Evolutionary conservation across 92 coral and sea anemone species (phyloP).

Genomic region (Zoanthus gigantus): DNA sequence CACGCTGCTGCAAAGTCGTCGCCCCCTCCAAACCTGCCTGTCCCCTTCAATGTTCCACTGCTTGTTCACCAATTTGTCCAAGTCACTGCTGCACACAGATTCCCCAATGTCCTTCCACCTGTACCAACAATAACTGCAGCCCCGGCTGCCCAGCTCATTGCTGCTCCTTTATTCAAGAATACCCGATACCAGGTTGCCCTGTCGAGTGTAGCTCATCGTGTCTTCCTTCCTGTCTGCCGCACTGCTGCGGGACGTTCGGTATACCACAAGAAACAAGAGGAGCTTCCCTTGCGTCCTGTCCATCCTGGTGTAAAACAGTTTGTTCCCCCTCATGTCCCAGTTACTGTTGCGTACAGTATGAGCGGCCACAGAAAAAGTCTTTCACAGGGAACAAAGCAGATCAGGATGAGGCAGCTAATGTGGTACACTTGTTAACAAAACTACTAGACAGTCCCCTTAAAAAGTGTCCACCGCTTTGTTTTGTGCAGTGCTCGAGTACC

Average conservation of each 20-base stretch:
- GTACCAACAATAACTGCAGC: constrained; percentile 14
- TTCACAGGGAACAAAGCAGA: neutral
- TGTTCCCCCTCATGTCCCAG: constrained; percentile 16
- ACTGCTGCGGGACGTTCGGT: neutral
- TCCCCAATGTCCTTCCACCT: constrained; percentile 7
- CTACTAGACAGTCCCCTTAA: constrained; percentile 31
- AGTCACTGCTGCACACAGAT: constrained; percentile 23
- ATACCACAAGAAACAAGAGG: neutral
- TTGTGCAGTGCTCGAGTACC: constrained; percentile 32
- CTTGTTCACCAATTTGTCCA: constrained; percentile 14
- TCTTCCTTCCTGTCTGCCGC: constrained; percentile 36
- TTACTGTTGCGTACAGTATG: constrained; percentile 11
- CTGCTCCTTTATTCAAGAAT: neutral
- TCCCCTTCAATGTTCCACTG: constrained; percentile 6
- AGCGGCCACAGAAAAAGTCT: constrained; percentile 34
- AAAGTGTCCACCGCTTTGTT: constrained; percentile 27
- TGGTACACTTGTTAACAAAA: constrained; percentile 15
- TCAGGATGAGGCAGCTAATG: neutral
- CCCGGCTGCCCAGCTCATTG: constrained; percentile 27
- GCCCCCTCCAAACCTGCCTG: constrained; percentile 6
- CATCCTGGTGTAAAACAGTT: neutral
- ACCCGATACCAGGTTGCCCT: constrained; percentile 1
- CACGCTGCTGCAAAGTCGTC: constrained; percentile 21
- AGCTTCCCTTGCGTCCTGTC: constrained; percentile 12
- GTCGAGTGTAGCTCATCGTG: constrained; percentile 6